A percentile compares a stretch with the other conserved stretches of the same genome.
Evolutionary conservation across 2,113 vertebrate genomes (phyloP).

Genomic region (Elgaria multicarinata): DNA sequence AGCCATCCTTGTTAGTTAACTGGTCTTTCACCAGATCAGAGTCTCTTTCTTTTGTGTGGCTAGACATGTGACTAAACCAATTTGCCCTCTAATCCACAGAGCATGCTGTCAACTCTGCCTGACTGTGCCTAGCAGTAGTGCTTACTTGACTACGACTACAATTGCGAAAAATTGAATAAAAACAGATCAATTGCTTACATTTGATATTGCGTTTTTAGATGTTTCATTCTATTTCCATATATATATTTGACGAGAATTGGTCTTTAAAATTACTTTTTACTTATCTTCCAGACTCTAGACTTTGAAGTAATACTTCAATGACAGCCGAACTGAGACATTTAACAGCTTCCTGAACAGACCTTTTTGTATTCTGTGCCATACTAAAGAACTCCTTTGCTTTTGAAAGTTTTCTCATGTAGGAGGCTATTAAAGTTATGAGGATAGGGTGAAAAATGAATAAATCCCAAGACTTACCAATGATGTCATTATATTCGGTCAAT

Average conservation of each 20-base stretch:
- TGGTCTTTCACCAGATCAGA: slow-evolving; percentile 38
- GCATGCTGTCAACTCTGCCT: slow-evolving; percentile 31
- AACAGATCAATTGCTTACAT: slow-evolving; percentile 61
- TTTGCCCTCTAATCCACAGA: slow-evolving; percentile 52
- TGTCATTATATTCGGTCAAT: slow-evolving; percentile 79
- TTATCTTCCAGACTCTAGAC: slow-evolving; percentile 68
- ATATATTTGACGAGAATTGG: slow-evolving; percentile 61
- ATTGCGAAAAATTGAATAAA: slow-evolving; percentile 60
- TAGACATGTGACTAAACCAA: slow-evolving; percentile 59
- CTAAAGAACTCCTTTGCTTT: slow-evolving; percentile 66
- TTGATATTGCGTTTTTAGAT: slow-evolving; percentile 47
- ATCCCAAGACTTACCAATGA: slow-evolving; percentile 74
- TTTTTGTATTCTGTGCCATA: slow-evolving; percentile 68
- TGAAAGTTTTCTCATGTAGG: slow-evolving; percentile 80
- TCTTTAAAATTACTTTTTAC: slow-evolving; percentile 73
- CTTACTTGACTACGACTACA: slow-evolving; percentile 57
- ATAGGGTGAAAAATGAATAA: slow-evolving; percentile 76
- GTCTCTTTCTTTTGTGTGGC: slow-evolving; percentile 39
- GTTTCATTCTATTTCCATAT: slow-evolving; percentile 58
- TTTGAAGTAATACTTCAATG: slow-evolving; percentile 72
- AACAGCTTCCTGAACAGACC: slow-evolving; percentile 55
- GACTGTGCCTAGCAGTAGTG: slow-evolving; percentile 38
- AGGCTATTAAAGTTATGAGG: slow-evolving; percentile 78
- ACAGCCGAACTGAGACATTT: slow-evolving; percentile 68
- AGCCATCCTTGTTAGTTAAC: slow-evolving; percentile 44